Evolutionary conservation across 2,797 vertebrate species (phyloP).

Genomic region (Jordanella pulchra): DNA sequence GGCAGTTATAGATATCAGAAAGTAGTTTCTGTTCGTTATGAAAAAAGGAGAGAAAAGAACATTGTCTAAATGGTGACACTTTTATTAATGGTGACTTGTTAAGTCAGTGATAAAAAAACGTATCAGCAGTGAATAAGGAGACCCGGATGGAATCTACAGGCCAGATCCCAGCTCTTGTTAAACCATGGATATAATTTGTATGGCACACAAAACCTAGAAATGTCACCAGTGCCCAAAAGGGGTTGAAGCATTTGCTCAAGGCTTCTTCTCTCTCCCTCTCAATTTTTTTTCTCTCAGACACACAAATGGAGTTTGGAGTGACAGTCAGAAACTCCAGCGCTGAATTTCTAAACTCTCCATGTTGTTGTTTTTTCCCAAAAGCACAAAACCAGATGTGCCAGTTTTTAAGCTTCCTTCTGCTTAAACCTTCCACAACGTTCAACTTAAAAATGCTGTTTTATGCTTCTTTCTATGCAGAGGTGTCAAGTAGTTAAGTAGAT

Average conservation of each 20-base stretch:
- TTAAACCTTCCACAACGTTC: no score
- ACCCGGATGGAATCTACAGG: slow-evolving; percentile 57
- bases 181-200: slow-evolving; percentile 60
- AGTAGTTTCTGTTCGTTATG: background rate
- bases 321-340: no score
- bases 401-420: no score
- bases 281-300: slow-evolving; percentile 15
- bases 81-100: slow-evolving; percentile 32
- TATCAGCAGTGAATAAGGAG: slow-evolving; percentile 69
- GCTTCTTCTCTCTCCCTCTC: slow-evolving; percentile 22
- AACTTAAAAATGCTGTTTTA: no score
- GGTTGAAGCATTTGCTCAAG: slow-evolving; percentile 54
- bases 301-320: no score
- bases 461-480: no score
- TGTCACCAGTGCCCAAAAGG: slow-evolving; percentile 64
- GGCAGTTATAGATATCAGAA: slow-evolving; percentile 2
- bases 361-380: slow-evolving; percentile 11
- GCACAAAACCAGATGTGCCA: no score
- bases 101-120: slow-evolving; percentile 42
- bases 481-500: no score
- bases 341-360: no score
- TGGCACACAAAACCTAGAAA: slow-evolving; percentile 57
- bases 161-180: slow-evolving; percentile 54
- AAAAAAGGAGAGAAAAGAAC: background rate
- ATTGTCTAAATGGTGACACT: slow-evolving; percentile 21